These are phyloP conservation scores for Drosophila prosaltans DNA, from an alignment of 1,140 invertebrate species.

Conservation along the genomic window DNA sequence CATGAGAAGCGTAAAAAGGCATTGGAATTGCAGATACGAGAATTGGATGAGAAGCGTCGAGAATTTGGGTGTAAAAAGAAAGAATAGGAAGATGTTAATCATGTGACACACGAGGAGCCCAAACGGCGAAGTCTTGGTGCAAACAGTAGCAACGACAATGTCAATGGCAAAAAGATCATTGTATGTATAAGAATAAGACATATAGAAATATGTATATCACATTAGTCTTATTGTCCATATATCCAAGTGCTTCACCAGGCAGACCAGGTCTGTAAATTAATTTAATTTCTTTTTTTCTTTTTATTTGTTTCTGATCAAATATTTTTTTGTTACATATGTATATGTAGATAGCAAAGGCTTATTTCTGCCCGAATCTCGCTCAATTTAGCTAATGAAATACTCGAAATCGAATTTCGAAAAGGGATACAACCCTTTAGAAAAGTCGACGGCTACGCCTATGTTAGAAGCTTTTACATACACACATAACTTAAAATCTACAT, in stretches of 20 bases:
- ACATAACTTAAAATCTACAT: not conserved
- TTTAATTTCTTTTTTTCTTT: no score
- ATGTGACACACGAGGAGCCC: conserved; percentile 93
- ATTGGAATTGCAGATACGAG: conserved; percentile 93
- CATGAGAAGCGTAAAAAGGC: conserved; percentile 85
- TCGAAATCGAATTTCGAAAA: no score
- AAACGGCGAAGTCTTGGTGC: conserved; percentile 92
- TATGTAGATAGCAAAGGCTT: no score
- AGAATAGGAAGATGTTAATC: conserved; percentile 95
- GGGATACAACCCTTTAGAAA: not conserved
- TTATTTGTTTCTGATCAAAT: no score
- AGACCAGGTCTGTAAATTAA: no score
- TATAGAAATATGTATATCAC: no score
- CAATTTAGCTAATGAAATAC: no score
- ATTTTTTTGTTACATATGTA: no score
- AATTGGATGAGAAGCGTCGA: conserved; percentile 94
- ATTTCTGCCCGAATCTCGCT: no score
- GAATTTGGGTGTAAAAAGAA: conserved; percentile 94
- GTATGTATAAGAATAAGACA: no score
- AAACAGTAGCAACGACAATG: conserved; percentile 86
- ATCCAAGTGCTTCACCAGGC: no score
- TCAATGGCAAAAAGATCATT: conserved; percentile 78
- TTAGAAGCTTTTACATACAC: not conserved
- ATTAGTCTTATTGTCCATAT: no score
- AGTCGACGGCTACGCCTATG: not conserved